These are phyloP conservation scores for Jaculus jaculus DNA, from an alignment of 2,113 vertebrate genomes.

Conservation along the genomic window DNA sequence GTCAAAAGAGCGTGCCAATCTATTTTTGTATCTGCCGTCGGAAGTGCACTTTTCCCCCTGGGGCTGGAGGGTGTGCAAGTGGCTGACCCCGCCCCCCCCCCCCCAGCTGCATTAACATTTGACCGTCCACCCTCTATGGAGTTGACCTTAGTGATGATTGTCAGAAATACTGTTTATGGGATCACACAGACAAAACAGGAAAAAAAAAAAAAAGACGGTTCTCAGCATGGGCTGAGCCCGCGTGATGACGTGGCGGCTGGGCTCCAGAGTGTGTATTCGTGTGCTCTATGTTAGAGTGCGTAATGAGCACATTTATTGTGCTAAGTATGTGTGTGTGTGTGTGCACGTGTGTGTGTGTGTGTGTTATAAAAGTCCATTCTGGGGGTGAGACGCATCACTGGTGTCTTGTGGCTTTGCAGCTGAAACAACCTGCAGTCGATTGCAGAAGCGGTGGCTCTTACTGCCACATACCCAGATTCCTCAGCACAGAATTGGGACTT, in stretches of 20 bases:
- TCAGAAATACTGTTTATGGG: slow-evolving; percentile 61
- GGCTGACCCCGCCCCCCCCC: neutral
- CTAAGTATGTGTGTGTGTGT: slow-evolving; percentile 83
- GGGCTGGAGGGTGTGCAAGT: slow-evolving; percentile 56
- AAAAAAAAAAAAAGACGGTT: neutral
- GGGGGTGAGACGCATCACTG: slow-evolving; percentile 60
- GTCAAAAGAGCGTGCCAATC: slow-evolving; percentile 85
- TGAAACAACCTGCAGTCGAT: slow-evolving; percentile 46
- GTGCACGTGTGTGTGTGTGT: slow-evolving; percentile 80
- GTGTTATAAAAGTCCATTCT: slow-evolving; percentile 80
- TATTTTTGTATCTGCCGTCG: slow-evolving; percentile 84
- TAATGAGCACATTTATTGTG: slow-evolving; percentile 93
- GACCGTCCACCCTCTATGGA: neutral
- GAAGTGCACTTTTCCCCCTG: slow-evolving; percentile 82
- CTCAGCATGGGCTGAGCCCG: slow-evolving; percentile 42
- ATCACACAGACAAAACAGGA: neutral
- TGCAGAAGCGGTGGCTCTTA: neutral
- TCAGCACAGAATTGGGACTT: slow-evolving; percentile 64
- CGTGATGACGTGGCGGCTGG: slow-evolving; percentile 78
- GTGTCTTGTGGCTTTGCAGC: slow-evolving; percentile 65
- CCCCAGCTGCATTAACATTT: neutral
- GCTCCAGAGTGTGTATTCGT: slow-evolving; percentile 84
- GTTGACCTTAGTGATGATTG: slow-evolving; percentile 59
- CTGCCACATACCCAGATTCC: neutral
- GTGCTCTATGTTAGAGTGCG: slow-evolving; percentile 99